Evolutionary conservation across 1,140 invertebrate genomes (phyloP), one percentile per base, ranked within the genome.

Genomic region (Drosophila quadrilineata): DNA sequence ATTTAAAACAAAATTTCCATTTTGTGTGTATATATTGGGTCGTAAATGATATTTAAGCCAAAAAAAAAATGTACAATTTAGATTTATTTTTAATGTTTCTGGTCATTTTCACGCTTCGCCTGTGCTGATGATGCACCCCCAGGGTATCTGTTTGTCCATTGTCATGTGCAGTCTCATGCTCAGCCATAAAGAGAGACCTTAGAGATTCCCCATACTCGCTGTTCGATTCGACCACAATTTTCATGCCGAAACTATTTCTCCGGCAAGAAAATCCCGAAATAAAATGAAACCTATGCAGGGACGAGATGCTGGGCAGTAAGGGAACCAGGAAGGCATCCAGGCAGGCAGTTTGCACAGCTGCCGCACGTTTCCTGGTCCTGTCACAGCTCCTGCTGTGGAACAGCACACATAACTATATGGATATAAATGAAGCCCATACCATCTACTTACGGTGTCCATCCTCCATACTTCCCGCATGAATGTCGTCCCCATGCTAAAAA

Each of bases 81-180:
- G 68, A 82, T 84, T 76, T 84, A 84, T 84, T 73, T 84, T 84
- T 76, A 84, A 84, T 76, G 72, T 66, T 63, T 63, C 68, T 59
- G 57, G 68, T 59, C 68, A 75, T 67, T 76, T 76, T 75, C 62
- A 76, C 68, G 72, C 76, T 69, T 68, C 76, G 68, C 53, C 67
- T 59, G 43, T 59, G 67, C 17, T 63, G 64, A 12, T 26, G 45
- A 29, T 35, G 66, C 66, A 57, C 28, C 49, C 46, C 66, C 26
- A 45, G 57, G 43, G 53, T 29, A 41, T 26, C 50, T 33, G 29
- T 3, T n/a, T n/a, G n/a, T 33, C 12, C 22, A 38, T 22, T 40
- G 6, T 31, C 46, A 45, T 45, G 29, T 41, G 57, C 14, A 38
- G 21, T 35, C 14, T 26, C 64, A 53, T 12, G 46, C 45, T 29